Percentiles rank a stretch among this genome's conserved stretches.
Evolutionary conservation across 2,113 vertebrate species (phyloP).

Genomic region (Philantomba maxwellii): DNA sequence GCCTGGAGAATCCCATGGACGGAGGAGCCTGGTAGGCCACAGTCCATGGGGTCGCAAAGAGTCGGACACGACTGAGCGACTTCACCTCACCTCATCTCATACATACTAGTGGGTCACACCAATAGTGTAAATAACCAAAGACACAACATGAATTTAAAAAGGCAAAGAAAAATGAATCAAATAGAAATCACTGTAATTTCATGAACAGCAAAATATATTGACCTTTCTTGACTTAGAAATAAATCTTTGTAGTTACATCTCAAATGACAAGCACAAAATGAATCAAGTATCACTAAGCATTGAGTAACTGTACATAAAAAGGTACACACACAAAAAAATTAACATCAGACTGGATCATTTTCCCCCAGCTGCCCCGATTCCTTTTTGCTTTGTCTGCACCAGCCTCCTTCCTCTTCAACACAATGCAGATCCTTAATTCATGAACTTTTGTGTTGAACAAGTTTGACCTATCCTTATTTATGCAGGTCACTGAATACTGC

Average conservation of each 20-base stretch:
- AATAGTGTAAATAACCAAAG: neutral
- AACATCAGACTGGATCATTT: neutral
- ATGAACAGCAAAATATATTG: neutral
- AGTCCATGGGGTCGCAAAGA: too few species aligned
- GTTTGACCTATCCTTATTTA: neutral
- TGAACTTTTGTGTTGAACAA: neutral
- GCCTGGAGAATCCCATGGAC: too few species aligned
- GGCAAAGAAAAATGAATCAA: neutral
- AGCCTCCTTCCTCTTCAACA: neutral
- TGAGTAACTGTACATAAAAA: neutral
- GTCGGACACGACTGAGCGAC: too few species aligned
- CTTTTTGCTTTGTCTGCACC: neutral
- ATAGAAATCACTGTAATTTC: neutral
- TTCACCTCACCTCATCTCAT: too few species aligned
- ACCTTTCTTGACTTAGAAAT: slow-evolving; percentile 5
- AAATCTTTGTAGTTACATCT: neutral
- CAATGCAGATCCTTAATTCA: neutral
- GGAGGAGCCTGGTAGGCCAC: too few species aligned
- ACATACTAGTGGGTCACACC: neutral
- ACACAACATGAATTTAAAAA: neutral
- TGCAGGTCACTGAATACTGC: neutral
- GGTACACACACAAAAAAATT: neutral
- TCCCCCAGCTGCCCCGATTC: fast-evolving
- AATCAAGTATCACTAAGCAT: neutral
- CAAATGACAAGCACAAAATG: neutral